phyloP scores from a whole-genome alignment of 1,140 invertebrate species.

The honey bee (Apis mellifera) region DNA sequence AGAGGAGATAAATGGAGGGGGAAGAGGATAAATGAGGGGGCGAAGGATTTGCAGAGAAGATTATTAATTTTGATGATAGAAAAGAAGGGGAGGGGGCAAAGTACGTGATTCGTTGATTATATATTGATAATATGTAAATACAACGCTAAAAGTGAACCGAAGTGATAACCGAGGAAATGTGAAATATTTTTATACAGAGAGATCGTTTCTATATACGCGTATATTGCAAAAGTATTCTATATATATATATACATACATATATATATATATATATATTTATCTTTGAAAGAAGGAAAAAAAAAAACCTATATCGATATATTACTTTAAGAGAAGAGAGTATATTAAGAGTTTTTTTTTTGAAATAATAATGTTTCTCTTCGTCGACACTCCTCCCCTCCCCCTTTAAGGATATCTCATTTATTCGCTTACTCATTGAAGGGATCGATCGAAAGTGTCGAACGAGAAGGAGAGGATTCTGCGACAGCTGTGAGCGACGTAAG shows the following conservation, averaged over 20 bases:
- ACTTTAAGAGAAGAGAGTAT: background rate
- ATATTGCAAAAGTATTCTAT: conserved; percentile 67
- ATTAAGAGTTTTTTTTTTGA: background rate
- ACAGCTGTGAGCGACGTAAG: background rate
- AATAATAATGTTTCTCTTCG: background rate
- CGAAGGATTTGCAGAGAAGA: too few relatives aligned
- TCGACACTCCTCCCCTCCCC: background rate
- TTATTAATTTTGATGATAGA: too few relatives aligned
- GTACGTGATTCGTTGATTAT: conserved; percentile 20
- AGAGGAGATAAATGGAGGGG: too few relatives aligned
- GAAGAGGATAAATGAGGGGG: too few relatives aligned
- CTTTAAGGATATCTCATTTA: background rate
- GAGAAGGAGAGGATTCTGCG: background rate
- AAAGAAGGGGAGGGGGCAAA: conserved; percentile 1
- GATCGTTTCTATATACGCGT: conserved; percentile 59
- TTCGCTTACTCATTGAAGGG: background rate
- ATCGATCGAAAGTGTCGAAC: background rate
- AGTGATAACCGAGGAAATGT: conserved; percentile 20
- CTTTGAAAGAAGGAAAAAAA: background rate
- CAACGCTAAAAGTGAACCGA: background rate
- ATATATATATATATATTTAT: conserved; percentile 39
- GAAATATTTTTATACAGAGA: conserved; percentile 71
- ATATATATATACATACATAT: background rate
- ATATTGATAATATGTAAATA: background rate
- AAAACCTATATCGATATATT: conserved; percentile 25